Percentiles rank a stretch among this genome's conserved stretches.
These are phyloP conservation scores for Chelonoidis abingdonii DNA, from an alignment of 2,113 vertebrate genomes.

Conservation along the genomic window DNA sequence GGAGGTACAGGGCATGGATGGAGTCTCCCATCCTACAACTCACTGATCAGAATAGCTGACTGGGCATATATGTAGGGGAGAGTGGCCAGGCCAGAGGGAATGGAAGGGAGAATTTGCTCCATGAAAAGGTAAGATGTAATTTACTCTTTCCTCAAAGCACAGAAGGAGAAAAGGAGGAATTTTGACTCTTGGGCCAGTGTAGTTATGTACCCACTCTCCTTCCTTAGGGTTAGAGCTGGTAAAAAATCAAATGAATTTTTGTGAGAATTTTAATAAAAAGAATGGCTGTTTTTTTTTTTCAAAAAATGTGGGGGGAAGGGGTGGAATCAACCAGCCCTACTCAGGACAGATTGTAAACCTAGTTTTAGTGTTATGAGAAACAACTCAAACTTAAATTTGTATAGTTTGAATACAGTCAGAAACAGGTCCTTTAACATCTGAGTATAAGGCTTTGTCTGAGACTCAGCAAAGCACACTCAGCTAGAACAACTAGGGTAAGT, in stretches of 20 bases:
- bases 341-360: neutral
- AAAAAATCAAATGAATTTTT: neutral
- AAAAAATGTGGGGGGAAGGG: neutral
- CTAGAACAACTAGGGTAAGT: neutral
- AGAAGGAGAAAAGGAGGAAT: neutral
- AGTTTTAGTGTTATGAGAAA: neutral
- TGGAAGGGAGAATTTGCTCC: neutral
- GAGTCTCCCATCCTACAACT: neutral
- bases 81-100: neutral
- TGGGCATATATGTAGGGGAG: neutral
- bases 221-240: neutral
- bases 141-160: neutral
- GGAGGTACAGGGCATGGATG: neutral
- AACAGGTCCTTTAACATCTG: neutral
- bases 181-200: neutral
- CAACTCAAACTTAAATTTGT: neutral
- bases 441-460: neutral
- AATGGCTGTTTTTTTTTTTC: neutral
- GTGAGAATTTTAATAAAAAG: neutral
- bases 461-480: neutral
- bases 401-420: neutral
- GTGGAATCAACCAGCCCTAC: neutral
- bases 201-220: neutral
- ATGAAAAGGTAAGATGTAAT: neutral
- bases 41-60: neutral